Percentiles rank a stretch among this genome's conserved stretches.
phyloP scores from a whole-genome alignment of 2,113 vertebrate genomes.

The Eptatretus burgeri region DNA sequence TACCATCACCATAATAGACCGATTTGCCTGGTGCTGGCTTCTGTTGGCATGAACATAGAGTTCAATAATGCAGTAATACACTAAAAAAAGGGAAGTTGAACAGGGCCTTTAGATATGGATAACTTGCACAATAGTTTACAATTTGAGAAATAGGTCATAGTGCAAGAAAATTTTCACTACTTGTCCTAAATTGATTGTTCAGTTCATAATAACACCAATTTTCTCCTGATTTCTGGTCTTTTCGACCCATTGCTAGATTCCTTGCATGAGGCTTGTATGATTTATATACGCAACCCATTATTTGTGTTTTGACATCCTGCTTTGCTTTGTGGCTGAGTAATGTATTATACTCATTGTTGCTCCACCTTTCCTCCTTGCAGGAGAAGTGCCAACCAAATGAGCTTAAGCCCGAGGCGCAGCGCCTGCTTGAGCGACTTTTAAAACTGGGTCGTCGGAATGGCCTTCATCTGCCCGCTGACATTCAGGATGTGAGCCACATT shows the following conservation, averaged over 20 bases:
- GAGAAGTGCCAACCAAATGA: constrained; percentile 21
- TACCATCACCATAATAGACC: too few relatives aligned
- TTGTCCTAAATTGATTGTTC: not conserved
- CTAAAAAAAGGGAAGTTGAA: too few relatives aligned
- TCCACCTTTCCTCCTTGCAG: constrained; percentile 18
- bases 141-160: too few relatives aligned
- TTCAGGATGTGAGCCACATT: constrained; percentile 28
- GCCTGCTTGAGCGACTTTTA: constrained; percentile 57
- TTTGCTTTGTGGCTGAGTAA: not conserved
- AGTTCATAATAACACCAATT: not conserved
- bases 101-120: too few relatives aligned
- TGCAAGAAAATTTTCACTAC: too few relatives aligned
- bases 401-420: constrained; percentile 26
- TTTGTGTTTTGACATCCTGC: not conserved
- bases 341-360: not conserved
- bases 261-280: not conserved
- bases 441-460: constrained; percentile 53
- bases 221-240: not conserved
- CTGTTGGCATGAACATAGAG: too few relatives aligned
- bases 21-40: too few relatives aligned
- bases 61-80: too few relatives aligned
- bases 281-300: too few relatives aligned
- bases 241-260: not conserved
- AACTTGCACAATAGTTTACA: too few relatives aligned
- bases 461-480: constrained; percentile 46